Evolutionary conservation across 2,113 vertebrate species (phyloP).

Genomic region (Morphnarchus princeps): DNA sequence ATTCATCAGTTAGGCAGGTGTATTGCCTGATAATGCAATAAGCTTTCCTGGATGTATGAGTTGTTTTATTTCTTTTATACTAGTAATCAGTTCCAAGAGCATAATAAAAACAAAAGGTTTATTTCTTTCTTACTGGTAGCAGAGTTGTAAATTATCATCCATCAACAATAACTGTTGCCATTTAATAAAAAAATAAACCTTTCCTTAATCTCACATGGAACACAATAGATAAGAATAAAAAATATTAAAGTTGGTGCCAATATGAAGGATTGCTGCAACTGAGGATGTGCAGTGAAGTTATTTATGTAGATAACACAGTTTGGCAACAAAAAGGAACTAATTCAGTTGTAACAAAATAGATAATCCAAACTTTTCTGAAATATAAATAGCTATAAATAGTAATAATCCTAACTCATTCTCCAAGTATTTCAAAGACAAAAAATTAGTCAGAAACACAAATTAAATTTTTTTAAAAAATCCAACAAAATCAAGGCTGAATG

Average conservation of each 20-base stretch:
- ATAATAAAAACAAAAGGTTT: constrained; percentile 75
- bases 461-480: not conserved
- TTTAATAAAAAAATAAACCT: constrained; percentile 75
- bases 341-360: constrained; percentile 35
- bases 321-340: constrained; percentile 34
- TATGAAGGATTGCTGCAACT: constrained; percentile 35
- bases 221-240: constrained; percentile 64
- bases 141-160: constrained; percentile 67
- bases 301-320: constrained; percentile 2
- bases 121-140: constrained; percentile 54
- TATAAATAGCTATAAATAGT: not conserved
- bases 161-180: constrained; percentile 69
- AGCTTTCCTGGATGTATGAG: constrained; percentile 69
- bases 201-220: constrained; percentile 59
- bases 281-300: constrained; percentile 24
- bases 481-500: not conserved
- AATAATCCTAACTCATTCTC: not conserved
- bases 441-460: not conserved
- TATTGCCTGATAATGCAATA: constrained; percentile 77
- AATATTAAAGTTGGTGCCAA: constrained; percentile 60
- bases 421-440: constrained; percentile 14
- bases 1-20: constrained; percentile 79
- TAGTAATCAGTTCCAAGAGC: constrained; percentile 69
- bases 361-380: constrained; percentile 52
- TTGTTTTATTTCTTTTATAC: constrained; percentile 75